These are phyloP conservation scores for Semibalanus balanoides DNA, from an alignment of 1,140 invertebrate species.

Conservation along the genomic window DNA sequence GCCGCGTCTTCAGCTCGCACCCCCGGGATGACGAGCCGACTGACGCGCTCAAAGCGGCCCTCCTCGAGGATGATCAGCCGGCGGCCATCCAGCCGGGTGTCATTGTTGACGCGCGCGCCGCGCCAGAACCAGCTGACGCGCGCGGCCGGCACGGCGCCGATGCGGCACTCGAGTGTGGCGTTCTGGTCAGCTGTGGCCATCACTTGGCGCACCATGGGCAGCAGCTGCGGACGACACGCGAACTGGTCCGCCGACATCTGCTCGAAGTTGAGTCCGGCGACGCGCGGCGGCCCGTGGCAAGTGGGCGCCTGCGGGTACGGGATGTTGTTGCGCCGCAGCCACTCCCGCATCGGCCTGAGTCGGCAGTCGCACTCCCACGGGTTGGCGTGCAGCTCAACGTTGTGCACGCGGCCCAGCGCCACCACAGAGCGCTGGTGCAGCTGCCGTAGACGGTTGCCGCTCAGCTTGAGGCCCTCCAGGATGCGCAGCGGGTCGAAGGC, in stretches of 20 bases:
- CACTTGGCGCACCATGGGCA: slow-evolving; percentile 51
- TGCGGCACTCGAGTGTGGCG: slow-evolving; percentile 62
- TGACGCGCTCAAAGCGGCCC: slow-evolving; percentile 46
- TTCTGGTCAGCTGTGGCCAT: slow-evolving; percentile 66
- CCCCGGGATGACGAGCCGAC: slow-evolving; percentile 66
- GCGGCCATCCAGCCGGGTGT: slow-evolving; percentile 37
- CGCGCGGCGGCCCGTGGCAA: slow-evolving; percentile 50
- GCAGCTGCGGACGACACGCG: slow-evolving; percentile 63
- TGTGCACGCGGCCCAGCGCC: slow-evolving; percentile 40
- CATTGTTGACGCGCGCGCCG: slow-evolving; percentile 60
- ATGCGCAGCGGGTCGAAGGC: slow-evolving; percentile 65
- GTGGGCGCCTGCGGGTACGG: slow-evolving; percentile 51
- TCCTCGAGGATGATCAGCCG: slow-evolving; percentile 14
- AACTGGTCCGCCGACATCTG: slow-evolving; percentile 52
- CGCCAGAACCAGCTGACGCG: slow-evolving; percentile 74
- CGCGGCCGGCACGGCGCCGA: slow-evolving; percentile 60
- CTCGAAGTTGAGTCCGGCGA: slow-evolving; percentile 50
- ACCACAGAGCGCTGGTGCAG: slow-evolving; percentile 34
- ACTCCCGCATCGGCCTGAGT: slow-evolving; percentile 53
- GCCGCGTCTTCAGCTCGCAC: slow-evolving; percentile 73
- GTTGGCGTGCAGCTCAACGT: slow-evolving; percentile 67
- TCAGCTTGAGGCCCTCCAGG: slow-evolving; percentile 66
- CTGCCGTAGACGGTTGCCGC: slow-evolving; percentile 59
- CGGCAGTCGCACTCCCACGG: slow-evolving; percentile 78
- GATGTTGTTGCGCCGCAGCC: slow-evolving; percentile 57